phyloP scores from a whole-genome alignment of 2,888 invertebrate species.

The Gibbula magus region DNA sequence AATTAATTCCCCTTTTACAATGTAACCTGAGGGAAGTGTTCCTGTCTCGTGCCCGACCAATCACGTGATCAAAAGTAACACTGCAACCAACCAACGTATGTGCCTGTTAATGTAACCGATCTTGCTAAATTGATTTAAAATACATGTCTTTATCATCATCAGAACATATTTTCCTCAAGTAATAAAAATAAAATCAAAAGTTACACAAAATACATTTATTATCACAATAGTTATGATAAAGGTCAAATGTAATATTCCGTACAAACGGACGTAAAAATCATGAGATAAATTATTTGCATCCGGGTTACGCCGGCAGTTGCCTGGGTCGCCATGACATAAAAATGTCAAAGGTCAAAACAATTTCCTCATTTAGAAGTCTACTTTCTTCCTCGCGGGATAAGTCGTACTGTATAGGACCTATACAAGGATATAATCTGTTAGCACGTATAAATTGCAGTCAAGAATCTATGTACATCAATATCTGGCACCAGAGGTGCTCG shows the following conservation, averaged over 20 bases:
- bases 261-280: slow-evolving; percentile 21
- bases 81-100: too few relatives aligned
- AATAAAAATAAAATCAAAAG: neutral
- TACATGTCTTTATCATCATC: too few relatives aligned
- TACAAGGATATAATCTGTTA: neutral
- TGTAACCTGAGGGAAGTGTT: too few relatives aligned
- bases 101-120: too few relatives aligned
- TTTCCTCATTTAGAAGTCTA: neutral
- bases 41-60: too few relatives aligned
- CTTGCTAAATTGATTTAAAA: too few relatives aligned
- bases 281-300: slow-evolving; percentile 8
- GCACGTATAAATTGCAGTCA: neutral
- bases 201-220: slow-evolving; percentile 25
- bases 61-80: too few relatives aligned
- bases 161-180: too few relatives aligned
- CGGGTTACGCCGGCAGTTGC: slow-evolving; percentile 10
- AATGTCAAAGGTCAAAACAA: neutral
- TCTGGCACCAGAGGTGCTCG: slow-evolving; percentile 11
- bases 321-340: slow-evolving; percentile 11
- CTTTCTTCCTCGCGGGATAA: neutral
- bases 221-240: slow-evolving; percentile 22
- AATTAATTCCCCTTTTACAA: too few relatives aligned
- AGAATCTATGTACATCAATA: neutral
- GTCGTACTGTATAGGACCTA: neutral
- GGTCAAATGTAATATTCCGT: slow-evolving; percentile 13